These are phyloP conservation scores for Sakesphorus luctuosus DNA, from an alignment of 2,113 vertebrate species.

Conservation along the genomic window DNA sequence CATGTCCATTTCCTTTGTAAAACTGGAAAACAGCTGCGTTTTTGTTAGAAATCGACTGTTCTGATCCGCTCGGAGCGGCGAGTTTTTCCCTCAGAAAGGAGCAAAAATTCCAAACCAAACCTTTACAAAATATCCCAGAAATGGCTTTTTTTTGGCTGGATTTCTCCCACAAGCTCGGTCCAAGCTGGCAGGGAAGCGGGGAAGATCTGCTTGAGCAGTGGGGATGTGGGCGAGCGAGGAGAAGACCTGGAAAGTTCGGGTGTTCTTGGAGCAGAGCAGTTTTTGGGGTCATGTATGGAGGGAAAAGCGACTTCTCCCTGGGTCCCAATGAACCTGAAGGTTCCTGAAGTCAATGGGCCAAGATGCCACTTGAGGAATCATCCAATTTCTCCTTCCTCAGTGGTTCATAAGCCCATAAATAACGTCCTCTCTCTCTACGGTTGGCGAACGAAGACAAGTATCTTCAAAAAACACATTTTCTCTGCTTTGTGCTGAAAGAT, in stretches of 20 bases:
- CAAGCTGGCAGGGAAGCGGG: conserved; percentile 12
- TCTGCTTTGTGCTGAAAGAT: background rate
- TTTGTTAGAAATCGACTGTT: background rate
- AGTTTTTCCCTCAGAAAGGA: background rate
- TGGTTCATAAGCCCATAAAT: background rate
- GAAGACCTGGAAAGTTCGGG: conserved; percentile 27
- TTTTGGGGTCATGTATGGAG: background rate
- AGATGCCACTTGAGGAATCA: background rate
- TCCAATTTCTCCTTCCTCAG: background rate
- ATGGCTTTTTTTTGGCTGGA: conserved; percentile 25
- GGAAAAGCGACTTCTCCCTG: accelerated
- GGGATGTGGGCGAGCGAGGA: conserved; percentile 24
- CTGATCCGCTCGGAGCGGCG: background rate
- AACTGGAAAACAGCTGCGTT: background rate
- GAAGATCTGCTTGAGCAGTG: background rate
- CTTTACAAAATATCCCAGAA: conserved; percentile 10
- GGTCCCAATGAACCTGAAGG: background rate
- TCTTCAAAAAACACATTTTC: background rate
- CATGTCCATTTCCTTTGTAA: background rate
- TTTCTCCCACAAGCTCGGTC: background rate
- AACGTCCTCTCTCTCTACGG: background rate
- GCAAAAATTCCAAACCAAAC: conserved; percentile 35
- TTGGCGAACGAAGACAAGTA: background rate
- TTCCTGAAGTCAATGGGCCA: background rate
- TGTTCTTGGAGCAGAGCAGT: background rate